Evolutionary conservation across 2,797 vertebrate genomes (phyloP), one percentile per base, ranked within the genome.

Genomic region (Macrochelys suwanniensis): DNA sequence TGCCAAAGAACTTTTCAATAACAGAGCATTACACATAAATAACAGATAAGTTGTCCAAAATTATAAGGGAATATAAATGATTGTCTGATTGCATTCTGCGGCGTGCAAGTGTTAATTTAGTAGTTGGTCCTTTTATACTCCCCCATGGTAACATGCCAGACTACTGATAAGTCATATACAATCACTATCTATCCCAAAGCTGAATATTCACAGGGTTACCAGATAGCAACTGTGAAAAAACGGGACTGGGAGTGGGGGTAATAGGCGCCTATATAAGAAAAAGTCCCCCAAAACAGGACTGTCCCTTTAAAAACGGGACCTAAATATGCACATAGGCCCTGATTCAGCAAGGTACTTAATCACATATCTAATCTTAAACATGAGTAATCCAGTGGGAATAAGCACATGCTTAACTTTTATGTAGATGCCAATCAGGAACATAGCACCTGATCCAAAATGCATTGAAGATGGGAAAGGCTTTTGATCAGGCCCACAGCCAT

Each of bases 1-100:
- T 78, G 21, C 42, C 88, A 93, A 42, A 87, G 31, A 83, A 3
- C 42, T 74, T 82, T 84, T 93, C 87, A 81, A 85, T 83, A 61
- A 54, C 57, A 88, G 54, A 49, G 76, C 37, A 93, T 90, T 78
- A 93, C 7, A 94, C 31, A 90, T 8, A 74, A 92, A 88, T 83
- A 86, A 16, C 76, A 81, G 12, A 94, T 91, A 77, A 95, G 47
- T 92, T 42, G 86, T 77, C 3, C 85, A 80, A 92, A 87, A 71
- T 88, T 82, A 89, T 89, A 84, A n/a, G 57, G 21, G 6, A 93
- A 93, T 7, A 56, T 79, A 87, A 94, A 80, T 50, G 84, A 37
- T 45, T 65, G 23, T 90, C 42, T 79, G 26, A 3, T 85, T 42
- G 3, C 7, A 9, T 68, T 26, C 37, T 74, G 37, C 79, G 17